Percentiles rank a stretch among this genome's conserved stretches.
Evolutionary conservation across 2,888 invertebrate species (phyloP).

Genomic region (Dendrolimus pini): DNA sequence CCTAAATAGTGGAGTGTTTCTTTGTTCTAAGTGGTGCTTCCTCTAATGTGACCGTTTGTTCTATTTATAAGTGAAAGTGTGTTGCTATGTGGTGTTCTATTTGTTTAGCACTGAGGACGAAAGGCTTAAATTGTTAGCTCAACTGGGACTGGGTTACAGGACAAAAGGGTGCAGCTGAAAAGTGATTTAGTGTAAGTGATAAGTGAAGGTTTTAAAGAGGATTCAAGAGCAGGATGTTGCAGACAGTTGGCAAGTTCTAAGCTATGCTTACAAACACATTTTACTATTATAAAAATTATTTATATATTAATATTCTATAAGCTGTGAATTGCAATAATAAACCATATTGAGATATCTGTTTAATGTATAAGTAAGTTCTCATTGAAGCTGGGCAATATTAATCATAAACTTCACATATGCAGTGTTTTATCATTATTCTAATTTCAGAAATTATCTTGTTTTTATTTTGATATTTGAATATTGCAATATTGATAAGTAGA

Average conservation of each 20-base stretch:
- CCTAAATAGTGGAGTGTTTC: background rate
- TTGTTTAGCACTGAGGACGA: background rate
- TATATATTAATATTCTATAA: too few species aligned
- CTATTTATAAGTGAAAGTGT: background rate
- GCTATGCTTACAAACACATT: too few species aligned
- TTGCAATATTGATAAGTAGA: too few species aligned
- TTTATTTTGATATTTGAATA: too few species aligned
- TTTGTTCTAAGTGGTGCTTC: background rate
- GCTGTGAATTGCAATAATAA: too few species aligned
- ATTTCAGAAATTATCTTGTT: too few species aligned
- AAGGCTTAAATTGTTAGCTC: background rate
- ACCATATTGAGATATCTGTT: too few species aligned
- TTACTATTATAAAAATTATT: too few species aligned
- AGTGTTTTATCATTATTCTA: too few species aligned
- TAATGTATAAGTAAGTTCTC: too few species aligned
- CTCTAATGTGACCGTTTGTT: background rate
- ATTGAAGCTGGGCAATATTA: too few species aligned
- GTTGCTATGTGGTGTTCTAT: background rate
- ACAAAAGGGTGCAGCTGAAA: background rate
- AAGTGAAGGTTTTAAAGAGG: background rate
- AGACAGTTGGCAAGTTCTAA: background rate
- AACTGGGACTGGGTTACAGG: background rate
- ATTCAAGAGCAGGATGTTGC: background rate
- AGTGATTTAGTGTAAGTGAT: background rate
- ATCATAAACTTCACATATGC: too few species aligned